Percentiles rank a stretch among this genome's conserved stretches.
phyloP scores from a whole-genome alignment of 2,113 vertebrate species.

The Pogonocichla stellata region DNA sequence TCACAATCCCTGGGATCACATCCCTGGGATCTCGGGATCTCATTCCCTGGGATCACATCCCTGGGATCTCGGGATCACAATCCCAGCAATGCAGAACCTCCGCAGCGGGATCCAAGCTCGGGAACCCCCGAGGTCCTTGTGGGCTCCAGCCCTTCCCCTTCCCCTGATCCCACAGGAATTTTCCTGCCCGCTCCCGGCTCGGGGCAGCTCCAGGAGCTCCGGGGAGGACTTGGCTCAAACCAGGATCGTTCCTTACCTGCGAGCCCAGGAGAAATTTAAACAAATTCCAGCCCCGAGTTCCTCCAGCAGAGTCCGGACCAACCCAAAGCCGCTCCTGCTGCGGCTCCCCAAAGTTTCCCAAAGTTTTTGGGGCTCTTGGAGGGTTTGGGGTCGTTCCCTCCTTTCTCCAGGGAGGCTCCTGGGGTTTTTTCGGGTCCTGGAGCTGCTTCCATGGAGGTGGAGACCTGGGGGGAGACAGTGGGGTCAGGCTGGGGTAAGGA shows the following conservation, averaged over 20 bases:
- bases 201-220: neutral
- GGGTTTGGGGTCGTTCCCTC: neutral
- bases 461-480: neutral
- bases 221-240: neutral
- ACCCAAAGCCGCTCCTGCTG: neutral
- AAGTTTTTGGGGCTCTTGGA: neutral
- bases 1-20: too few species aligned
- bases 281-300: neutral
- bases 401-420: neutral
- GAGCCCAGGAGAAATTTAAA: too few species aligned
- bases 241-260: neutral
- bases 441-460: neutral
- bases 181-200: neutral
- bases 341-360: fast-evolving
- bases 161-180: fast-evolving
- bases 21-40: too few species aligned
- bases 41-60: too few species aligned
- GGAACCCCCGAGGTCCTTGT: neutral
- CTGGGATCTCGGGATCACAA: too few species aligned
- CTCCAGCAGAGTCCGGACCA: too few species aligned
- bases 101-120: fast-evolving
- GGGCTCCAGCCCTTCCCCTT: neutral
- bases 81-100: neutral
- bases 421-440: neutral
- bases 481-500: neutral